phyloP scores from a whole-genome alignment of 2,113 vertebrate species.

The Atractosteus spatula region DNA sequence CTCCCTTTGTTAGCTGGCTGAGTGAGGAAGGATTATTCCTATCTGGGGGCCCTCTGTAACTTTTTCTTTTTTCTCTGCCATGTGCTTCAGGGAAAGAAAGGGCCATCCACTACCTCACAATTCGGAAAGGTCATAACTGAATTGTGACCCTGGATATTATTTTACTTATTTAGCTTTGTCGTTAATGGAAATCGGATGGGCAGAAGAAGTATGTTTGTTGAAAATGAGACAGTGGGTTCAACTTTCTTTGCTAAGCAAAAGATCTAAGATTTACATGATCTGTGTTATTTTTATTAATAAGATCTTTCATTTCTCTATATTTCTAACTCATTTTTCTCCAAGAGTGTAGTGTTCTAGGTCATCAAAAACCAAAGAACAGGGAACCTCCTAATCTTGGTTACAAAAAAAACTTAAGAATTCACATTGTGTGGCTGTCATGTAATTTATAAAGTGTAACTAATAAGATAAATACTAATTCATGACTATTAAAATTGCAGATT shows the following conservation, averaged over 20 bases:
- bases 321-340: background rate
- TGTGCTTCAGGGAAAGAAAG: background rate
- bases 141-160: conserved; percentile 8
- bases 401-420: conserved; percentile 34
- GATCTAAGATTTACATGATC: background rate
- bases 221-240: background rate
- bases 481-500: conserved; percentile 34
- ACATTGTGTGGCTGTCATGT: conserved; percentile 34
- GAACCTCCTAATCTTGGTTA: conserved; percentile 28
- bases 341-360: conserved; percentile 33
- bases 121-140: conserved; percentile 12
- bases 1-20: conserved; percentile 26
- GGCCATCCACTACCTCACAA: background rate
- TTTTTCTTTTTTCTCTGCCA: conserved; percentile 12
- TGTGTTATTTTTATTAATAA: background rate
- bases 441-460: conserved; percentile 34
- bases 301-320: conserved; percentile 5
- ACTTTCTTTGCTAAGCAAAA: background rate
- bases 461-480: conserved; percentile 49
- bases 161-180: conserved; percentile 17
- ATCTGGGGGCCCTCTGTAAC: conserved; percentile 25
- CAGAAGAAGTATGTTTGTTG: conserved; percentile 4
- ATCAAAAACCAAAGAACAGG: conserved; percentile 35
- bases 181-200: conserved; percentile 8
- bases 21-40: conserved; percentile 36